Conservation (phyloP, 2,888 invertebrate genomes). For the Asteroscopus sphinx region DNA sequence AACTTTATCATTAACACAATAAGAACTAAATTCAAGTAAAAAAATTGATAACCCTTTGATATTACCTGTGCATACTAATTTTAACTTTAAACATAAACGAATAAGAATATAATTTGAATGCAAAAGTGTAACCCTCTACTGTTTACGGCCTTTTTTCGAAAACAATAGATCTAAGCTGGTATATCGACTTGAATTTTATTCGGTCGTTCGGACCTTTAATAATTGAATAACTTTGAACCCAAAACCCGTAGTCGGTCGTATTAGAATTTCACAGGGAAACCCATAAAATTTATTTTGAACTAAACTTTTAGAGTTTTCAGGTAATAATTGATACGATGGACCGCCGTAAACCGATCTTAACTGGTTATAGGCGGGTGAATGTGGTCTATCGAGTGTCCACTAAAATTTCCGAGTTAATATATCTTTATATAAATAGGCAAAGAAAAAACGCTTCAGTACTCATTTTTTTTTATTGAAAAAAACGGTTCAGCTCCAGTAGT, state of each 20-base stretch:
- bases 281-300: conserved; percentile 63
- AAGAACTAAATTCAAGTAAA: conserved; percentile 24
- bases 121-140: conserved; percentile 31
- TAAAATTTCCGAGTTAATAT: too few species aligned
- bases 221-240: conserved; percentile 53
- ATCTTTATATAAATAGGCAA: too few species aligned
- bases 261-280: conserved; percentile 57
- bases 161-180: conserved; percentile 52
- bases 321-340: conserved; percentile 65
- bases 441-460: too few species aligned
- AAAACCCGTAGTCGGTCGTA: conserved; percentile 11
- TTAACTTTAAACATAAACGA: conserved; percentile 3
- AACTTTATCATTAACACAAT: not conserved
- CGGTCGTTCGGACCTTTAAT: conserved; percentile 48
- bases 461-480: too few species aligned
- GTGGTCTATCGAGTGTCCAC: too few species aligned
- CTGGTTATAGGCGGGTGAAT: conserved; percentile 46
- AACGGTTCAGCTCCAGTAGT: too few species aligned
- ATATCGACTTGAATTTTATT: conserved; percentile 51
- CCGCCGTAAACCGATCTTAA: conserved; percentile 60
- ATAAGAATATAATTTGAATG: conserved; percentile 28
- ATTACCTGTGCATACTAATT: conserved; percentile 8
- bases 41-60: not conserved
- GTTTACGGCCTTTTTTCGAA: conserved; percentile 46
- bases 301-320: conserved; percentile 61